Base-by-base conservation (phyloP, 2,113 vertebrate genomes). In the Collichthys lucidus region DNA sequence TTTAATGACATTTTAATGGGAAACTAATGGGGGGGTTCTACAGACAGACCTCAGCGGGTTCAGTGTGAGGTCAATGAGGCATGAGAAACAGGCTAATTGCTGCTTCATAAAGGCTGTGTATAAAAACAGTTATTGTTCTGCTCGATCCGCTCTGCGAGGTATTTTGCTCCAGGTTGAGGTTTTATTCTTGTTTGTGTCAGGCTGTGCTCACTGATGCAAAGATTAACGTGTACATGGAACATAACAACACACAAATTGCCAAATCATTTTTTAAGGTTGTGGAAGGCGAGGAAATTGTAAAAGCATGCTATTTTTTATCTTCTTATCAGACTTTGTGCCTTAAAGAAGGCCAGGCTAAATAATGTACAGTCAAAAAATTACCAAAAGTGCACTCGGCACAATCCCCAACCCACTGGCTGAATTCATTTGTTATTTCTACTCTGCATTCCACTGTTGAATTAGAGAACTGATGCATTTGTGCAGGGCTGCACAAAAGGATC, bases 1-100 rank as follows among this genome's bases (percentile, higher is more conserved):
- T 76, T 79, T 88, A 86, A 90, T 80, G 81, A 74, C 67, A 61
- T 86, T 92, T 86, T 91, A 90, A 91, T 91, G 87, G 71, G 80
- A 72, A 79, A 77, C 49, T 81, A 79, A 89, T 85, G 81, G 89
- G 22, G 66, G 83, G 66, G 83, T 64, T 76, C 69, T 69, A 40
- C 69, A 69, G 87, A 89, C 78, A 83, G 77, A 88, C 65, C 53
- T 73, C 70, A 68, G 46, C 79, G 74, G 84, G 82, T 87, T 87
- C 74, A 82, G 35, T 62, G 75, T 61, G 64, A 63, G 75, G 74
- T 86, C 86, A 88, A 82, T 88, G 88, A 92, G 85, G 72, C 84
- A 80, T 79, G 57, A 77, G 75, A 84, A 89, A 88, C 82, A 80
- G 63, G 66, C 84, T 86, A 90, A 91, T 90, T 90, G 76, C 78